Base-by-base conservation (phyloP, 2,797 vertebrate species). In the Lateolabrax maculatus region DNA sequence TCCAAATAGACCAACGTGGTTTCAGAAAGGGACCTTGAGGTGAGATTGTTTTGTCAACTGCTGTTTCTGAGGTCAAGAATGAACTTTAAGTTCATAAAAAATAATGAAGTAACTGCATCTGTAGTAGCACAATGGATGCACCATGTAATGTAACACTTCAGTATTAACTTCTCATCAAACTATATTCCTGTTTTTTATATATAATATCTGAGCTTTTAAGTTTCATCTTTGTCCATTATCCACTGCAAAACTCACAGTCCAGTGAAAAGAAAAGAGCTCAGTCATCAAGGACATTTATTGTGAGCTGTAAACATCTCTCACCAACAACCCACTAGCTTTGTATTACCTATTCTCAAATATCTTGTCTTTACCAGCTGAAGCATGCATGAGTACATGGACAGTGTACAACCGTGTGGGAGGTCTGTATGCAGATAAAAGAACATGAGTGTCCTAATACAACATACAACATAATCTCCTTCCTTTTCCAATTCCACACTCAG, bases 401-500 rank as follows among this genome's bases (percentile, higher is more conserved):
- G 55, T 57, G 31, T n/a, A 11, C 29, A 13, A 37, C 3, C 10
- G 0, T 34, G 55, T 46, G 19, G 46, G 41, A 63, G 62, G 43
- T 53, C 46, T 44, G 23, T 21, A 19, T 23, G 62, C 12, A 49
- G 29, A 49, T 23, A 49, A 49, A 49, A 36, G 13, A 19, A 64
- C 58, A 61, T 2, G 2, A 44, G 41, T 5, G 15, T 36, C 9
- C 36, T 69, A 51, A 78, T 71, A 36, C 37, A 58, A 73, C 61
- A 75, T 61, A 34, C 31, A 34, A 34, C 31, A 21, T 23, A 21
- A 15, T 18, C 77, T 71, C n/a, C 11, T 72, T 31, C 25, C 9
- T 39, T 63, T 29, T 76, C 62, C 25, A 52, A 13, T 39, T 73
- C 23, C 41, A 64, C 52, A 36, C 36, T 27, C 39, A 9, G 25